Percentiles rank a stretch among this genome's conserved stretches.
phyloP scores from a whole-genome alignment of 2,797 vertebrate species.

The Emydoidea blandingii region DNA sequence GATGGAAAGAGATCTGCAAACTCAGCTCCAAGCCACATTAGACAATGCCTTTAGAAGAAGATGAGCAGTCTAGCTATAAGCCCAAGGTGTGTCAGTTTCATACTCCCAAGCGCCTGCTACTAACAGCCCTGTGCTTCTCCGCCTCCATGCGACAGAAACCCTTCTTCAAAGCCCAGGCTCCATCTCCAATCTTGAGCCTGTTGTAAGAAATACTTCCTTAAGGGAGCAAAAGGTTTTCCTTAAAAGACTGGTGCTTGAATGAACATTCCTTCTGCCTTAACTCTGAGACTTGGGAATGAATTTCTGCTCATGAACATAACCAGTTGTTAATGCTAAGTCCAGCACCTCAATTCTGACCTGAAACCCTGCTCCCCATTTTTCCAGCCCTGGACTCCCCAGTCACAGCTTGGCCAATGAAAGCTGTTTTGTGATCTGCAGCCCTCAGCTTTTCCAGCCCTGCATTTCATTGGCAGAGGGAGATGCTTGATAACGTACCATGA shows the following conservation, averaged over 20 bases:
- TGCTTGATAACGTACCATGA: accelerated
- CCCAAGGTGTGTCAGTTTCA: background rate
- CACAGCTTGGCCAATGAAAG: background rate
- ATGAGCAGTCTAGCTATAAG: background rate
- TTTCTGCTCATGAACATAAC: slow-evolving; percentile 28
- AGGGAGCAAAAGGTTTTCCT: background rate
- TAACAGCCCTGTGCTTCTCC: background rate
- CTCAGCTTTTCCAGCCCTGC: accelerated
- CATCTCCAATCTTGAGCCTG: accelerated
- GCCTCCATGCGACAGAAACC: background rate
- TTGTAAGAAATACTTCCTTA: background rate
- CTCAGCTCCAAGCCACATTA: background rate
- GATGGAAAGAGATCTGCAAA: too few relatives aligned
- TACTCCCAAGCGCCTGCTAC: background rate
- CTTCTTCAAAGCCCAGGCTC: background rate
- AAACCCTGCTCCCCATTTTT: accelerated
- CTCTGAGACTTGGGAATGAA: background rate
- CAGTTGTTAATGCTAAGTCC: background rate
- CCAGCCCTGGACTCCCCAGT: background rate
- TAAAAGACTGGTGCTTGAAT: background rate
- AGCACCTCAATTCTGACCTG: background rate
- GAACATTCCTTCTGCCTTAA: background rate
- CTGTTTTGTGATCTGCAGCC: accelerated
- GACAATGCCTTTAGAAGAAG: too few relatives aligned
- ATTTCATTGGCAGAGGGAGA: accelerated